Evolutionary conservation across 2,113 vertebrate species (phyloP), one percentile per base, ranked within the genome.

Genomic region (Brachyistius frenatus): DNA sequence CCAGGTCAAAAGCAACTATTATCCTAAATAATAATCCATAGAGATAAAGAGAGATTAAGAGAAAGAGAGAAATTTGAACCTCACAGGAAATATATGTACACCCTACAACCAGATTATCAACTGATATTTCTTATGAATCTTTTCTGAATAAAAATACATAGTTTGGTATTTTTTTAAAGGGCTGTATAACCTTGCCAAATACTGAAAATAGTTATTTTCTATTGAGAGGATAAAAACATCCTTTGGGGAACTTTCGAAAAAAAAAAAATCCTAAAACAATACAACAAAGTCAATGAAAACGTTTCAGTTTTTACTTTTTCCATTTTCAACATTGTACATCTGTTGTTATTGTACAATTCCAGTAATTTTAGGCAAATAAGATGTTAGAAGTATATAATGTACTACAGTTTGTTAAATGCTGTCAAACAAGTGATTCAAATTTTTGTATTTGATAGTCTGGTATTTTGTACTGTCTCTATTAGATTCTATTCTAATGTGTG

Each of bases 141-240:
- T 9, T 52, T 77, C 10, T 52, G 10, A 76, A 53, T 37, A 56
- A 1, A 55, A n/a, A 58, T 6, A 52, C 52, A 64, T 69, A 4
- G 52, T 47, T 54, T 65, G 5, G 37, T 13, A 13, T 5, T 49
- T 71, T 41, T 30, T 0, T 23, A 75, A 46, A 64, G 7, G 30
- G 10, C 52, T 13, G 16, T 10, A 52, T 32, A 7, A 52, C 52
- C 10, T 57, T 73, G 41, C 52, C 55, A 73, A 44, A 63, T 50
- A 66, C 55, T 63, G 13, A 72, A 56, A 57, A n/a, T 47, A 23
- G 49, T 71, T 54, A 3, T 49, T 76, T 65, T 66, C 33, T 68
- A n/a, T 44, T 73, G 66, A 57, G 33, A 39, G n/a, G 32, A 73
- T 78, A 30, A 77, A 47, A 73, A 30, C 35, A 14, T 46, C 23